These are phyloP conservation scores for Sphyrna mokarran DNA, from an alignment of 2,113 vertebrate species.

Conservation along the genomic window DNA sequence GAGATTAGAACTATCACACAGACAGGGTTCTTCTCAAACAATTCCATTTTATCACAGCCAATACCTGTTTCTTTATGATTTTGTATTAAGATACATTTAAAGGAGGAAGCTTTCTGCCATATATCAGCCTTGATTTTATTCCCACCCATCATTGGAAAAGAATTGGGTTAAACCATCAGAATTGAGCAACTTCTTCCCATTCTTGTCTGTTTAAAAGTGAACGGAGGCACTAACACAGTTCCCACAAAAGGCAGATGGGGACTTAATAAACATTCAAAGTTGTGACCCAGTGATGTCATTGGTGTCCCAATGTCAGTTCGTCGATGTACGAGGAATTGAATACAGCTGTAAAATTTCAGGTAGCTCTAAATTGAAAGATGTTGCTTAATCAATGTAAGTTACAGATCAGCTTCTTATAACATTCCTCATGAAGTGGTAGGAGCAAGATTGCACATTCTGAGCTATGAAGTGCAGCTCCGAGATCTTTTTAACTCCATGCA, in stretches of 20 bases:
- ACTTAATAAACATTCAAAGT: neutral
- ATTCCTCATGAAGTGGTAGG: neutral
- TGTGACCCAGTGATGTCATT: neutral
- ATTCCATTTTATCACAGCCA: neutral
- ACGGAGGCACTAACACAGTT: neutral
- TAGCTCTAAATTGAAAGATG: no score
- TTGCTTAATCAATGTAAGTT: neutral
- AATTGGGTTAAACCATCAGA: neutral
- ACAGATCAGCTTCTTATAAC: neutral
- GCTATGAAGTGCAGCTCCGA: no score
- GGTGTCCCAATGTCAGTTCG: neutral
- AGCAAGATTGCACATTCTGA: no score
- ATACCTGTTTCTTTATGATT: neutral
- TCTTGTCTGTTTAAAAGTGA: neutral
- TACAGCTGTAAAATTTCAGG: neutral
- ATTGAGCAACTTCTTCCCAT: neutral
- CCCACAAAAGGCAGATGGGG: neutral
- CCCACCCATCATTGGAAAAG: neutral
- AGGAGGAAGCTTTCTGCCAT: neutral
- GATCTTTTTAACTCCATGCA: no score
- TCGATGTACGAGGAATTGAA: neutral
- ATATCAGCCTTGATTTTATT: neutral
- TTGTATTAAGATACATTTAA: neutral
- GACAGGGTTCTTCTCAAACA: neutral
- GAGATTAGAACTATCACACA: neutral